phyloP scores from a whole-genome alignment of 2,113 vertebrate species.

The Carassius gibelio region DNA sequence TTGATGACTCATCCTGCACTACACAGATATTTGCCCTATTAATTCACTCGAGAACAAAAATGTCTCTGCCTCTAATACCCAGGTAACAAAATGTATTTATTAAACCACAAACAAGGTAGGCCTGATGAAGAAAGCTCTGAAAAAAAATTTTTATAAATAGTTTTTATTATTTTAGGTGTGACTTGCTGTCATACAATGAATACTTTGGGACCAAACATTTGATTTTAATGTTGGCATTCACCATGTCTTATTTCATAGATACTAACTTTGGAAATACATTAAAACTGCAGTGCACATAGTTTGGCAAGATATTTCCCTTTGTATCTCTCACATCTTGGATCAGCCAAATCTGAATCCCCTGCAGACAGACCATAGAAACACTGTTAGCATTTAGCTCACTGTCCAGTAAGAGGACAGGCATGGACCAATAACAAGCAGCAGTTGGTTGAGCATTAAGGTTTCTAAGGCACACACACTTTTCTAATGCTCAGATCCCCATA shows the following conservation, averaged over 20 bases:
- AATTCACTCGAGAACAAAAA: not conserved
- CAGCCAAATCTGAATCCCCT: slow-evolving; percentile 5
- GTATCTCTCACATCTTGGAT: not conserved
- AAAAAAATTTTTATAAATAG: no score
- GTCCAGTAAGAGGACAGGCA: slow-evolving; percentile 31
- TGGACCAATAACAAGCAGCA: slow-evolving; percentile 7
- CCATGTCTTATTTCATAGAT: not conserved
- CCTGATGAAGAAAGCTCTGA: no score
- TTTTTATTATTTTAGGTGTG: no score
- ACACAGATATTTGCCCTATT: not conserved
- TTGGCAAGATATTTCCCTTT: not conserved
- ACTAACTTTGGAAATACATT: not conserved
- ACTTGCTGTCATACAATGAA: not conserved
- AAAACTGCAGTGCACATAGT: not conserved
- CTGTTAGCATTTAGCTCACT: slow-evolving; percentile 28
- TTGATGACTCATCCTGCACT: not conserved
- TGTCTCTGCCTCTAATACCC: not conserved
- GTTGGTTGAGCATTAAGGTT: slow-evolving; percentile 29
- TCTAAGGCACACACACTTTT: slow-evolving; percentile 23
- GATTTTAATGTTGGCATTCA: not conserved
- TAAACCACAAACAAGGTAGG: not conserved
- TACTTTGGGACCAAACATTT: not conserved
- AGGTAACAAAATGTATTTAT: not conserved
- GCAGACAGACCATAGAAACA: slow-evolving; percentile 26
- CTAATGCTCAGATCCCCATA: slow-evolving; percentile 46